phyloP scores from a whole-genome alignment of 2,113 vertebrate genomes.

The Siphamia tubifer region DNA sequence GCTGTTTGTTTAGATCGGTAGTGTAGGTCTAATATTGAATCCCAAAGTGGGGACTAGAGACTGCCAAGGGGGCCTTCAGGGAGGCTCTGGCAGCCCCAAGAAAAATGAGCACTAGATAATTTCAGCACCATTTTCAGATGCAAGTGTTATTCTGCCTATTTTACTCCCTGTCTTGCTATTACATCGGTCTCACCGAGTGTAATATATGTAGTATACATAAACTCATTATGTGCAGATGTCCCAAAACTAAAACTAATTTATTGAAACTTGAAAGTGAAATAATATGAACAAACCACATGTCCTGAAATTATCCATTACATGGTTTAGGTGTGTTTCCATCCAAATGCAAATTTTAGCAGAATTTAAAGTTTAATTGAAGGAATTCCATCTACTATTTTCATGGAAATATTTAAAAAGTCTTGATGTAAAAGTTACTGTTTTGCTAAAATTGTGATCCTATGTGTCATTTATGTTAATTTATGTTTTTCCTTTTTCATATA shows the following conservation, averaged over 20 bases:
- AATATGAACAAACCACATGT: no score
- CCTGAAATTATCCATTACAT: no score
- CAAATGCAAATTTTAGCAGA: no score
- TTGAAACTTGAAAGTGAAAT: no score
- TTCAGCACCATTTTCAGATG: conserved; percentile 33
- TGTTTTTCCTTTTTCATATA: no score
- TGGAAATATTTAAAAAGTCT: no score
- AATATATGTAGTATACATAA: neutral
- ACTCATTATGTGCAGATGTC: neutral
- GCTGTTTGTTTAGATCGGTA: conserved; percentile 47
- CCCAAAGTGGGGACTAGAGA: conserved; percentile 48
- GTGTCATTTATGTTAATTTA: no score
- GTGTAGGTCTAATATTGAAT: conserved; percentile 34
- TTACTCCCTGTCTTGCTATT: neutral
- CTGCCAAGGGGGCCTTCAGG: conserved; percentile 1
- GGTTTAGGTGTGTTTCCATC: no score
- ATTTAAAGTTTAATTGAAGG: no score
- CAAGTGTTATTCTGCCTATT: neutral
- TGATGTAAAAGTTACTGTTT: no score
- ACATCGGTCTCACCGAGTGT: neutral
- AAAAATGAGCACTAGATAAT: conserved; percentile 40
- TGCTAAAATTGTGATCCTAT: no score
- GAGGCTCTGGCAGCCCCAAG: conserved; percentile 34
- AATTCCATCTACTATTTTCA: no score
- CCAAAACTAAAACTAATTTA: neutral